A percentile compares a stretch with the other conserved stretches of the same genome.
Evolutionary conservation across 2,797 vertebrate species (phyloP).

Genomic region (Rhodeus uyekii): DNA sequence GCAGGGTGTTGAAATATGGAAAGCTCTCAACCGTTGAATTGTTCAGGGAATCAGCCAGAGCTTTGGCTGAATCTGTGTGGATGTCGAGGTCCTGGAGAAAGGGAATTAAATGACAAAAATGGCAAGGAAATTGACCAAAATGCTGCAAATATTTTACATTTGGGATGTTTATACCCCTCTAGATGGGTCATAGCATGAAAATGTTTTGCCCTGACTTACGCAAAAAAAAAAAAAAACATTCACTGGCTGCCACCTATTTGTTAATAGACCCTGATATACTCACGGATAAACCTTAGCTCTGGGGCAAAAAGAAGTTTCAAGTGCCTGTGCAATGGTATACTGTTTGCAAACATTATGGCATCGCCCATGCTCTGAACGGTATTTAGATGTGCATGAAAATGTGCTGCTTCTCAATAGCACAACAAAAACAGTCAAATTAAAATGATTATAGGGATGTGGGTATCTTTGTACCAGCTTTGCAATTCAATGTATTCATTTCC

Average conservation of each 20-base stretch:
- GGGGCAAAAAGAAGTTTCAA: neutral
- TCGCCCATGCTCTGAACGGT: neutral
- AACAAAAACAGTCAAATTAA: neutral
- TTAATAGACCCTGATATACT: neutral
- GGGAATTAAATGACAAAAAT: neutral
- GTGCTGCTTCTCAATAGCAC: neutral
- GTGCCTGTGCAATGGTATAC: neutral
- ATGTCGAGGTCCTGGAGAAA: conserved; percentile 81
- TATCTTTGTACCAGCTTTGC: neutral
- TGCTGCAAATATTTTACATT: neutral
- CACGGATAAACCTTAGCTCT: neutral
- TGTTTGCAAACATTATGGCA: neutral
- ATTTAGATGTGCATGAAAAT: neutral
- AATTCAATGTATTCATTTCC: neutral
- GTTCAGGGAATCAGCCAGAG: conserved; percentile 92
- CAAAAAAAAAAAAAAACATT: neutral
- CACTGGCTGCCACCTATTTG: neutral
- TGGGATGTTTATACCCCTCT: neutral
- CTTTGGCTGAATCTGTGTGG: conserved; percentile 90
- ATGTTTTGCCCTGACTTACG: neutral
- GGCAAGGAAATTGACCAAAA: neutral
- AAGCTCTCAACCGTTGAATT: conserved; percentile 80
- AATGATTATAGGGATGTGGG: neutral
- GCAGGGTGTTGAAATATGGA: conserved; percentile 90
- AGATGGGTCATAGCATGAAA: neutral